Conservation (phyloP, 2,797 vertebrate species). For the Myotis pilosus region DNA sequence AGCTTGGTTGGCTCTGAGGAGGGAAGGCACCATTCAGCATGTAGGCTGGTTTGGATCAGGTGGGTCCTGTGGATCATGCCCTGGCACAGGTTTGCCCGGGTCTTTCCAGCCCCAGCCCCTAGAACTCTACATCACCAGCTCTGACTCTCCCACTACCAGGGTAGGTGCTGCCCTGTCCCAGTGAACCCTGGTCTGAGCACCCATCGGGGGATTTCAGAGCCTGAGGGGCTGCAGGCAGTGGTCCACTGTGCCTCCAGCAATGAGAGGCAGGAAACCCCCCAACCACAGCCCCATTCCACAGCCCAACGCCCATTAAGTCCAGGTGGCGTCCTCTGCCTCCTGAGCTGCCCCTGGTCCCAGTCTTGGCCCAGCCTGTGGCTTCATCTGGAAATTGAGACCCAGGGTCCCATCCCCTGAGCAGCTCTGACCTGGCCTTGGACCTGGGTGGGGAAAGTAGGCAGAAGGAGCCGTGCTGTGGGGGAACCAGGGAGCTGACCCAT, state of each 20-base stretch:
- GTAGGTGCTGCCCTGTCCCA: background rate
- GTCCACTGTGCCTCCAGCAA: fast-evolving
- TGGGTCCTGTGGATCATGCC: background rate
- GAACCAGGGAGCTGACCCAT: background rate
- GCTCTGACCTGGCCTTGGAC: background rate
- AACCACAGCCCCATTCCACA: background rate
- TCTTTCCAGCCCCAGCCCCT: background rate
- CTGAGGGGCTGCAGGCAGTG: background rate
- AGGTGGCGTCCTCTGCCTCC: background rate
- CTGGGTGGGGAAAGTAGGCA: background rate
- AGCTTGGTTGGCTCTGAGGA: background rate
- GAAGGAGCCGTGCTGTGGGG: background rate
- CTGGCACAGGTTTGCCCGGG: background rate
- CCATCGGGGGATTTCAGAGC: background rate
- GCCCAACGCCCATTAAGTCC: background rate
- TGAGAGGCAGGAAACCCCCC: no score
- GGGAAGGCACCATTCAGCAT: background rate
- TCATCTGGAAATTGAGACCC: background rate
- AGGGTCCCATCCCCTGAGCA: background rate
- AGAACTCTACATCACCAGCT: background rate
- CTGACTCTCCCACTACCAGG: background rate
- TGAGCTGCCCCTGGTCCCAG: background rate
- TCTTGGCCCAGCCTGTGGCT: background rate
- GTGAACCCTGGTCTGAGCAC: background rate
- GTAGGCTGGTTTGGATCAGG: no score